Evolutionary conservation across 2,113 vertebrate species (phyloP).

Genomic region (Colossoma macropomum): DNA sequence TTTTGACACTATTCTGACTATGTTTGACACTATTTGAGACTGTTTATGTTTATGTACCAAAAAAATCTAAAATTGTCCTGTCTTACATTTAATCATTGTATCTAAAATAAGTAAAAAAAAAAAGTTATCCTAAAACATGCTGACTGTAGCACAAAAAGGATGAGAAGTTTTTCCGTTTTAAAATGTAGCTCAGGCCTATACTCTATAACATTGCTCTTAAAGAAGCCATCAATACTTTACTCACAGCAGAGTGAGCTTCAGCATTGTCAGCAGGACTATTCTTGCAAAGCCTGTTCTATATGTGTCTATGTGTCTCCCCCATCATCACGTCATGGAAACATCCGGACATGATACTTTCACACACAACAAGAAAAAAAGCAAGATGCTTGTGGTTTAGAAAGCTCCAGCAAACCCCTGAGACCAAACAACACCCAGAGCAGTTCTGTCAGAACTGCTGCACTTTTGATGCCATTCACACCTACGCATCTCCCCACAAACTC

Average conservation of each 20-base stretch:
- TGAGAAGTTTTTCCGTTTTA: too few species aligned
- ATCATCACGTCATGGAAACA: conserved; percentile 68
- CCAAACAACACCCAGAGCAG: conserved; percentile 22
- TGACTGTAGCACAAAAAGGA: too few species aligned
- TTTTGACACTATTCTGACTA: too few species aligned
- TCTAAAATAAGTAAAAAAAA: too few species aligned
- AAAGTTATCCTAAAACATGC: too few species aligned
- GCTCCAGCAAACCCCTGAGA: conserved; percentile 2
- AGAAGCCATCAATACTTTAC: neutral
- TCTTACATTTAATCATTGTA: too few species aligned
- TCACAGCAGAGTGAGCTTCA: neutral
- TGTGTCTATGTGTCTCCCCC: conserved; percentile 50
- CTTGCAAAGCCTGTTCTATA: conserved; percentile 44
- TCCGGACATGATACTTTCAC: conserved; percentile 3
- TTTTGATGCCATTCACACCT: conserved; percentile 35
- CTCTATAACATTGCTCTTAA: neutral
- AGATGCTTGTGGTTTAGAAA: conserved; percentile 14
- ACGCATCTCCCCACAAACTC: conserved; percentile 16
- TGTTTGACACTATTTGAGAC: too few species aligned
- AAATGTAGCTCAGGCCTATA: too few species aligned
- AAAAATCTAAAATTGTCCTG: neutral
- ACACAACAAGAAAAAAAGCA: neutral
- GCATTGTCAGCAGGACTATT: neutral
- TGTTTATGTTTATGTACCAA: too few species aligned
- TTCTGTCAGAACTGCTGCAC: conserved; percentile 11